Percentiles rank a stretch among this genome's conserved stretches.
Evolutionary conservation across 2,797 vertebrate genomes (phyloP).

Genomic region (Periparus ater): DNA sequence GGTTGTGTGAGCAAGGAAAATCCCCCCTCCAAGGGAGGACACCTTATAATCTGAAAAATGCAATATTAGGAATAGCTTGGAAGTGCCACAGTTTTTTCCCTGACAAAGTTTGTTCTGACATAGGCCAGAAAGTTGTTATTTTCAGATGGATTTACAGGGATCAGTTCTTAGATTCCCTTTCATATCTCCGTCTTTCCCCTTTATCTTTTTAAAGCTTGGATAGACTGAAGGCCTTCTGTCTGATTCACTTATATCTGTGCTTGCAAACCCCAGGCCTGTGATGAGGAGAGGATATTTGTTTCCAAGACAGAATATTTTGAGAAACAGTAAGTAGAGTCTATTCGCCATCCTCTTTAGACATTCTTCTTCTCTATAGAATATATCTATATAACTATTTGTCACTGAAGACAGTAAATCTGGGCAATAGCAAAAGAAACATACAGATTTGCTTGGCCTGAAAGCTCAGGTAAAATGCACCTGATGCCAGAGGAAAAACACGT

Average conservation of each 20-base stretch:
- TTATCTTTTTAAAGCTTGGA: conserved; percentile 57
- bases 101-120: conserved; percentile 33
- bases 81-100: not conserved
- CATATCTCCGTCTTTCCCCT: conserved; percentile 29
- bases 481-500: not conserved
- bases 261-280: conserved; percentile 9
- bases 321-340: not conserved
- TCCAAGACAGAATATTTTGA: not conserved
- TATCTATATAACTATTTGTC: not conserved
- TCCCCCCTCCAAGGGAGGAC: not conserved
- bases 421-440: not conserved
- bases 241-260: not conserved
- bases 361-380: not conserved
- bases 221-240: conserved; percentile 42
- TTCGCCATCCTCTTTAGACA: not conserved
- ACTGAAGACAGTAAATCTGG: not conserved
- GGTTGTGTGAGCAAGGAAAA: not conserved
- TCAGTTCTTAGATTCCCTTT: conserved; percentile 48
- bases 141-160: conserved; percentile 51
- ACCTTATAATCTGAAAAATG: not conserved
- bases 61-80: not conserved
- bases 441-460: not conserved
- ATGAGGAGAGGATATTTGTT: conserved; percentile 19
- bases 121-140: conserved; percentile 53
- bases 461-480: not conserved